Conservation (phyloP, 2,888 invertebrate genomes). For the Ceratothoa steindachneri region DNA sequence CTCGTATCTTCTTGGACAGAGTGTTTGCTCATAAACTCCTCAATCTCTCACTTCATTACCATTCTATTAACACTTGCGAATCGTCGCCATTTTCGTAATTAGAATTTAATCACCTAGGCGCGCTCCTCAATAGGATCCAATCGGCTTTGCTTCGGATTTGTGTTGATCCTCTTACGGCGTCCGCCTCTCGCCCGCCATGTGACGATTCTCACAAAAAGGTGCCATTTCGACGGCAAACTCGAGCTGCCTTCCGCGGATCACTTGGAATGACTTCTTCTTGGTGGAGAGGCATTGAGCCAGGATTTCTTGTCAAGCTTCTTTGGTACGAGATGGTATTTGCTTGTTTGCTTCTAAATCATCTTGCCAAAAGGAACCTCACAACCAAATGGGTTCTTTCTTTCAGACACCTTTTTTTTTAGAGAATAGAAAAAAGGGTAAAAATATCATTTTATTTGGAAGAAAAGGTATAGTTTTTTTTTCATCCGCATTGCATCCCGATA, state of each 20-base stretch:
- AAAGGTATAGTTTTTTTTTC: too few relatives aligned
- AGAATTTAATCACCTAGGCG: conserved; percentile 48
- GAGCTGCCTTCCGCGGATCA: not conserved
- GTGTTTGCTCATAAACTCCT: conserved; percentile 47
- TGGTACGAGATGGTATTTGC: not conserved
- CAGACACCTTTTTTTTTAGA: not conserved
- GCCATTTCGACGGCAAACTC: not conserved
- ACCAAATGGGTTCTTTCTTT: not conserved
- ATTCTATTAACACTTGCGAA: conserved; percentile 47
- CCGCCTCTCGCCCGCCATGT: conserved; percentile 43
- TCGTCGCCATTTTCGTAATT: conserved; percentile 47
- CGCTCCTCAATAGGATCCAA: conserved; percentile 47
- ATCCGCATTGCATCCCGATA: too few relatives aligned
- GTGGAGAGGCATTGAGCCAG: not conserved
- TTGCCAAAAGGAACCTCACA: not conserved
- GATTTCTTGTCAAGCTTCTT: not conserved
- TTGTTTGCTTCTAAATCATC: not conserved
- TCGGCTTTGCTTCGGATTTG: conserved; percentile 46
- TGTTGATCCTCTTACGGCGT: conserved; percentile 45
- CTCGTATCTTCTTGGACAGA: conserved; percentile 39
- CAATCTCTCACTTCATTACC: conserved; percentile 47
- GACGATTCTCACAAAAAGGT: conserved; percentile 1
- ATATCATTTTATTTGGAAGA: not conserved
- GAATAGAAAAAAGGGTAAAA: not conserved
- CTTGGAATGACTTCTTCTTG: not conserved